These are phyloP conservation scores for Atractosteus spatula DNA, from an alignment of 2,113 vertebrate genomes.

Conservation along the genomic window DNA sequence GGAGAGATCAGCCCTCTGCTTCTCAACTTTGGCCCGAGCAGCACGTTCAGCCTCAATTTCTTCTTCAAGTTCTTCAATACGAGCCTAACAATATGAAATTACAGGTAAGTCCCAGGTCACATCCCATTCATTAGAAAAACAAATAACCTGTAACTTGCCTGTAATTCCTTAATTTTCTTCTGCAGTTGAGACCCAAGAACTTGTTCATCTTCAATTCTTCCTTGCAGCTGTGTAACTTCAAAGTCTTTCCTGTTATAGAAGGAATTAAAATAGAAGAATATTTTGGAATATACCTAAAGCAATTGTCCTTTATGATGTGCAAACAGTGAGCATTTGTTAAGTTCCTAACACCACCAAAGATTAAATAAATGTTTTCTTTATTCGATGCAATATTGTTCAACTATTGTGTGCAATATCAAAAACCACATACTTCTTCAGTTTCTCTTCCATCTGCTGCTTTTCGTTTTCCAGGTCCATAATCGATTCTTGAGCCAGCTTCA, in stretches of 20 bases:
- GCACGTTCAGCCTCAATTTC: slow-evolving; percentile 54
- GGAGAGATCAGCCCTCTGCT: slow-evolving; percentile 44
- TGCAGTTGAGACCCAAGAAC: slow-evolving; percentile 42
- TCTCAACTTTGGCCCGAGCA: slow-evolving; percentile 42
- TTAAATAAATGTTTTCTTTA: too few relatives aligned
- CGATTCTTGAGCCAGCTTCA: slow-evolving; percentile 66
- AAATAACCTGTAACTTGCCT: slow-evolving; percentile 39
- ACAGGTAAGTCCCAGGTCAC: neutral
- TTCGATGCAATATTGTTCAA: neutral
- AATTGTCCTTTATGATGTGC: too few relatives aligned
- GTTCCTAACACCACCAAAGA: too few relatives aligned
- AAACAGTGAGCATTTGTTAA: too few relatives aligned
- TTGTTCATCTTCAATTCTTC: slow-evolving; percentile 51
- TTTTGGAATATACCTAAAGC: too few relatives aligned
- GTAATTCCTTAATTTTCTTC: slow-evolving; percentile 49
- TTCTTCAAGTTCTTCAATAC: slow-evolving; percentile 61
- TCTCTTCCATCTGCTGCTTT: slow-evolving; percentile 74
- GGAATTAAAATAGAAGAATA: neutral
- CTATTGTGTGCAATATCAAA: too few relatives aligned
- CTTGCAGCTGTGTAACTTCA: slow-evolving; percentile 48
- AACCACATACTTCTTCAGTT: slow-evolving; percentile 68
- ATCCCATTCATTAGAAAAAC: neutral
- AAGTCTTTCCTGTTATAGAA: slow-evolving; percentile 49
- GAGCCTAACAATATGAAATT: slow-evolving; percentile 40
- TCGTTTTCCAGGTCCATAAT: slow-evolving; percentile 61